Evolutionary conservation across 1,140 invertebrate genomes (phyloP), one percentile per base, ranked within the genome.

Genomic region (Arion vulgaris): DNA sequence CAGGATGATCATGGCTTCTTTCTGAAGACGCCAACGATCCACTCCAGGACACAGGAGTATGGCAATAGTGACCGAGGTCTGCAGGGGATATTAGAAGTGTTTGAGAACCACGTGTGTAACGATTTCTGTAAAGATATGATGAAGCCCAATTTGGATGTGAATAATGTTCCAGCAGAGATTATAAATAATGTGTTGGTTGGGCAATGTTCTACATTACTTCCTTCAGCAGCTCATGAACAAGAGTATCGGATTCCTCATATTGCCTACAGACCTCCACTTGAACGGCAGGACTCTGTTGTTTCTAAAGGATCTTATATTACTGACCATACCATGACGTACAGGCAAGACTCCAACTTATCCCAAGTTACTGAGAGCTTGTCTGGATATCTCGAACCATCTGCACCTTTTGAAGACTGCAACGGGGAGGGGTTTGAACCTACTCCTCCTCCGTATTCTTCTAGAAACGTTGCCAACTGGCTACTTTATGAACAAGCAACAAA

Each of bases 1-100:
- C n/a, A 77, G 39, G 83, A 84, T 53, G 75, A 73, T 17, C 9
- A 62, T 23, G 81, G 81, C 1, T 75, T 83, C 19, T 51, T 51
- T 34, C 49, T 86, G 9, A 80, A 80, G 78, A 84, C 76, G 5
- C 85, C 85, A 4, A 82, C 73, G 38, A 77, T 86, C 49, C 85
- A 86, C 62, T 86, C 85, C 34, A 39, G 53, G 0, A 45, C 41
- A 13, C 41, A 45, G 78, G 26, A 62, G 32, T 84, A 78, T 69
- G 85, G 85, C 23, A 75, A 77, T 38, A 82, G 51, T 9, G 85
- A 86, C 78, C 34, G 19, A 17, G 85, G 85, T 0, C 11, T 39
- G 4, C 19, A 9, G 5, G 85, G 80, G 26, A 81, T 86, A 15
- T 45, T 75, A 41, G 62, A 51, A 7, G 83, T 86, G 36, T 83